Conservation (phyloP, 2,113 vertebrate genomes). For the Heteronetta atricapilla region DNA sequence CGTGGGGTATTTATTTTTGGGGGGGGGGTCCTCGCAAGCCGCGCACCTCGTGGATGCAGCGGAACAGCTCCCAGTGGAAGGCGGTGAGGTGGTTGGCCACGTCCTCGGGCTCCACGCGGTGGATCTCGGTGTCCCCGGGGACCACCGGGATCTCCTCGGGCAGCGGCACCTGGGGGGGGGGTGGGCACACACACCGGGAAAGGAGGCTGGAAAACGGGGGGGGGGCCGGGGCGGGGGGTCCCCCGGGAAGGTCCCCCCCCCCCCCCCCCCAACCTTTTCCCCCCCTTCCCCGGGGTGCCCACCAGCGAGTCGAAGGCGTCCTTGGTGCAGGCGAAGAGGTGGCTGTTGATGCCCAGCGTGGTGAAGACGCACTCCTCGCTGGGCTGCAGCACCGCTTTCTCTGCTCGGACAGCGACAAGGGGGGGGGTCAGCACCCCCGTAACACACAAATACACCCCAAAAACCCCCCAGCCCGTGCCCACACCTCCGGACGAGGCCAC, state of each 20-base stretch:
- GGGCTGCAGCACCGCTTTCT: constrained; percentile 92
- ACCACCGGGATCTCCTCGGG: constrained; percentile 94
- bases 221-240: neutral
- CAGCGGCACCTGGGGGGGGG: constrained; percentile 83
- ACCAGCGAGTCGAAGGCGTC: constrained; percentile 90
- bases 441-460: too few species aligned
- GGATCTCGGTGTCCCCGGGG: constrained; percentile 92
- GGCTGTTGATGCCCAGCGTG: constrained; percentile 95
- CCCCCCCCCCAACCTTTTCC: too few species aligned
- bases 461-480: neutral
- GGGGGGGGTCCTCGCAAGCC: too few species aligned
- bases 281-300: constrained; percentile 49
- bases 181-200: too few species aligned
- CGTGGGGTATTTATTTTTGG: too few species aligned
- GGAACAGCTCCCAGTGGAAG: constrained; percentile 97
- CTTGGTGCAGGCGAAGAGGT: constrained; percentile 92
- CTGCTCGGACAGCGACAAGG: constrained; percentile 62
- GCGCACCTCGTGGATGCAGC: constrained; percentile 92
- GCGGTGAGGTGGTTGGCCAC: constrained; percentile 91
- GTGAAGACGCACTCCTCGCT: constrained; percentile 97
- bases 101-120: constrained; percentile 93
- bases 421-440: too few species aligned
- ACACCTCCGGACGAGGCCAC: constrained; percentile 95
- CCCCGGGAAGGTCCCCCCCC: neutral
- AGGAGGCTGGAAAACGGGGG: neutral